Evolutionary conservation across 2,797 vertebrate species (phyloP).

Genomic region (Apogon hyalosoma): DNA sequence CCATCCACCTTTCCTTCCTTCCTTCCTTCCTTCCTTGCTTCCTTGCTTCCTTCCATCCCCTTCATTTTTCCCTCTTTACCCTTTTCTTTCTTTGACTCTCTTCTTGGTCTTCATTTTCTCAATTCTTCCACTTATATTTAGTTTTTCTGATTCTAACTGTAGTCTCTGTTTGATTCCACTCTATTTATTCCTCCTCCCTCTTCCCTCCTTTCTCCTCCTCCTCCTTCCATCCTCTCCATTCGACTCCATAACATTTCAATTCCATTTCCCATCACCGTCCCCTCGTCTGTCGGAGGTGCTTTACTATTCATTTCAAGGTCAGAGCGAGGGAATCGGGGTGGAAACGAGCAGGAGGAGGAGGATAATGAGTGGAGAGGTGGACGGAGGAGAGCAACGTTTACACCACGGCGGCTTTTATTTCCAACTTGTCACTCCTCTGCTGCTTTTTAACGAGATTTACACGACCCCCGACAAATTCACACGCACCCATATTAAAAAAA

Average conservation of each 20-base stretch:
- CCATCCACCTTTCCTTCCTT: no score
- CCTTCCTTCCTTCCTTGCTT: no score
- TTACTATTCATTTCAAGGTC: constrained; percentile 46
- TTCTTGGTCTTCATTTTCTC: no score
- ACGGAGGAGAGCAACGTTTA: constrained; percentile 20
- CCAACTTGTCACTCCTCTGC: not conserved
- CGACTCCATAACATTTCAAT: constrained; percentile 48
- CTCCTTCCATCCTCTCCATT: constrained; percentile 10
- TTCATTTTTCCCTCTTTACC: no score
- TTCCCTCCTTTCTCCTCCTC: no score
- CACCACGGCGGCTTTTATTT: not conserved
- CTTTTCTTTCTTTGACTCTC: no score
- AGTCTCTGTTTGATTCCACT: no score
- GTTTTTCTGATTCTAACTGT: no score
- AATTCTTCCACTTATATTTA: no score
- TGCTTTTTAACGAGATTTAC: constrained; percentile 4
- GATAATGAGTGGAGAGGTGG: not conserved
- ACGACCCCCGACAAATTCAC: not conserved
- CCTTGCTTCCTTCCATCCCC: no score
- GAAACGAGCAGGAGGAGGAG: constrained; percentile 25
- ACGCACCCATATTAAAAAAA: not conserved
- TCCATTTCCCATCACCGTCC: constrained; percentile 38
- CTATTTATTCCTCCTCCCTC: not conserved
- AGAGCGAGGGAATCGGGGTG: constrained; percentile 6
- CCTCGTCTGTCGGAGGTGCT: constrained; percentile 21